Percentiles rank a stretch among this genome's conserved stretches.
Evolutionary conservation across 2,797 vertebrate genomes (phyloP).

Genomic region (Momotus momota): DNA sequence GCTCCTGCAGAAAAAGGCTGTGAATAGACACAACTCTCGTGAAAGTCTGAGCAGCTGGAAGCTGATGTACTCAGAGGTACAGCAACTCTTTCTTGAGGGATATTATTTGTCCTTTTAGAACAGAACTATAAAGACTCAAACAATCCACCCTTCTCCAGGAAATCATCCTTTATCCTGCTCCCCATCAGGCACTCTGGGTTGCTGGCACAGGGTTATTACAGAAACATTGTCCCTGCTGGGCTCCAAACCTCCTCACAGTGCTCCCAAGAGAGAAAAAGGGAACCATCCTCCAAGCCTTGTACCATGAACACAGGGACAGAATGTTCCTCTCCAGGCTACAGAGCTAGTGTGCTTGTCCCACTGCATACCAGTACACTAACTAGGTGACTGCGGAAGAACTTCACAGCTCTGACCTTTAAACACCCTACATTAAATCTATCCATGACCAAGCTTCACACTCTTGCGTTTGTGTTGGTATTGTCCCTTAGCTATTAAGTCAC

Average conservation of each 20-base stretch:
- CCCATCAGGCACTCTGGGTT: neutral
- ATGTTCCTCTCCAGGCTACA: neutral
- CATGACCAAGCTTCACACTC: neutral
- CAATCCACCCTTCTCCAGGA: neutral
- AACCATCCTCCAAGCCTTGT: neutral
- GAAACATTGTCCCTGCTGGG: neutral
- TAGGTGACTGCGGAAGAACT: neutral
- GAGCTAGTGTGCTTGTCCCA: neutral
- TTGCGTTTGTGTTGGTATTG: neutral
- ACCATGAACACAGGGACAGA: neutral
- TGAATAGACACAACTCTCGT: neutral
- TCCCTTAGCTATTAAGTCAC: neutral
- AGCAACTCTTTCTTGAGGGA: neutral
- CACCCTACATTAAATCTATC: neutral
- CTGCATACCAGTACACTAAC: too few relatives aligned
- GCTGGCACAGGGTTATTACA: neutral
- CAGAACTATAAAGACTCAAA: neutral
- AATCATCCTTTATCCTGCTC: neutral
- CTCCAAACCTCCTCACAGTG: neutral
- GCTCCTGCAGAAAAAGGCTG: neutral
- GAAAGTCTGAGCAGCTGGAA: neutral
- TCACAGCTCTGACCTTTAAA: neutral
- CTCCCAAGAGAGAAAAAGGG: neutral
- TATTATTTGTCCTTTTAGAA: slow-evolving; percentile 5
- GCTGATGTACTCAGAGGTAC: neutral